Evolutionary conservation across 2,797 vertebrate species (phyloP).

Genomic region (Karalla daura): DNA sequence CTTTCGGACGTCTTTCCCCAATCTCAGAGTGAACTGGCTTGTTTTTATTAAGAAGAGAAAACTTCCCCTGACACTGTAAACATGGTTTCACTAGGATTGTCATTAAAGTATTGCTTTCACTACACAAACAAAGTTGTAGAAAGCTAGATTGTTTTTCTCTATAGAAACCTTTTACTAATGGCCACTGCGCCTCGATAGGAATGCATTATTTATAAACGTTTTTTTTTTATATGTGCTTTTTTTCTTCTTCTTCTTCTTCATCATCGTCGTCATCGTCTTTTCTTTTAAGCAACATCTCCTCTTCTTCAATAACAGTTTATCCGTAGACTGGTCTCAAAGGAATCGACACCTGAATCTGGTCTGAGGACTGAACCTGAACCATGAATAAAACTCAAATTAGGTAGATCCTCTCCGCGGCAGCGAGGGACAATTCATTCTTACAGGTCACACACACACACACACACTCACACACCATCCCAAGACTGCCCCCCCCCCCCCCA

Average conservation of each 20-base stretch:
- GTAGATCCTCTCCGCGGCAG: conserved; percentile 67
- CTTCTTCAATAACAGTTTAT: conserved; percentile 70
- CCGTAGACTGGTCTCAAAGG: conserved; percentile 68
- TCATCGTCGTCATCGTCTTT: no score
- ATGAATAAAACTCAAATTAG: conserved; percentile 69
- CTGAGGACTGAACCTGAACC: conserved; percentile 74
- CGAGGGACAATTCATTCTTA: conserved; percentile 45
- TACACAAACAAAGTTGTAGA: conserved; percentile 85
- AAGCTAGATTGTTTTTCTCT: conserved; percentile 86
- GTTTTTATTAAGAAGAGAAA: conserved; percentile 65
- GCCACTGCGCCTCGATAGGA: conserved; percentile 78
- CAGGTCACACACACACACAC: conserved; percentile 21
- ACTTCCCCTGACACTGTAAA: conserved; percentile 85
- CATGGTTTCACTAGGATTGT: conserved; percentile 89
- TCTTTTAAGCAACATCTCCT: conserved; percentile 46
- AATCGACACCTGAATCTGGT: conserved; percentile 76
- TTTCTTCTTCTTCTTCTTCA: conserved; percentile 47
- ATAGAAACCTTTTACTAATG: conserved; percentile 77
- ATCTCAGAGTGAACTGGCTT: conserved; percentile 59
- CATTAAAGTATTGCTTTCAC: conserved; percentile 87
- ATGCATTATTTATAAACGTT: conserved; percentile 82
- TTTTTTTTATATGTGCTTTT: conserved; percentile 84
- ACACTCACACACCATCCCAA: conserved; percentile 34
- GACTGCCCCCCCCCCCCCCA: no score
- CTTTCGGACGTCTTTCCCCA: conserved; percentile 34